Conservation (phyloP, 2,113 vertebrate species). For the Platycercus adscitus region DNA sequence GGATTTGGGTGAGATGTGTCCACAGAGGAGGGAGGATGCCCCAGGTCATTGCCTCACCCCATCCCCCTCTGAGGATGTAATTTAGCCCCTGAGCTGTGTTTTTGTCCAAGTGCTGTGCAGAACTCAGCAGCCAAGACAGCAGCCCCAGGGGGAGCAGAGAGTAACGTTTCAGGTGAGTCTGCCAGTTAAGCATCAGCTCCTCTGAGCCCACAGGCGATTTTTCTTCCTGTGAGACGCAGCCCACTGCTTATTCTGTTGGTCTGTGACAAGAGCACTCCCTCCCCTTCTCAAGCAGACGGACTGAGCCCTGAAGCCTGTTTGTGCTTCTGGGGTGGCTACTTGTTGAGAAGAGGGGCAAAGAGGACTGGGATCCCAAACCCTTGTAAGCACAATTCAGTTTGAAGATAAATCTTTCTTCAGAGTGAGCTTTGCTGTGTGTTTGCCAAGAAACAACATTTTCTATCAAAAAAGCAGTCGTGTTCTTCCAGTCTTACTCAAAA, state of each 20-base stretch:
- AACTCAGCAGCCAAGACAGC: not conserved
- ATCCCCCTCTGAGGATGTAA: not conserved
- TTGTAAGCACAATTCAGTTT: not conserved
- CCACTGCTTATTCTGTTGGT: not conserved
- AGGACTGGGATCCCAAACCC: not conserved
- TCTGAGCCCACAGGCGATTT: not conserved
- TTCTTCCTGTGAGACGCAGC: not conserved
- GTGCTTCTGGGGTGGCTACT: not conserved
- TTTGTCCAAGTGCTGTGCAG: not conserved
- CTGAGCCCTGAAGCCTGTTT: not conserved
- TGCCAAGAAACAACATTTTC: not conserved
- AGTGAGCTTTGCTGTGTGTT: not conserved
- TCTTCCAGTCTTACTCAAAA: not conserved
- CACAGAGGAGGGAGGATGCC: not conserved
- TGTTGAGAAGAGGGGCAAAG: not conserved
- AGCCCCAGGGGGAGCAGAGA: not conserved
- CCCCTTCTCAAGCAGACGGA: not conserved
- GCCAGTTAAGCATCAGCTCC: not conserved
- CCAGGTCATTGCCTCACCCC: not conserved
- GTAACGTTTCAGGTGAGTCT: not conserved
- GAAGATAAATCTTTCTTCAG: not conserved
- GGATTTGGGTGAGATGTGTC: not conserved
- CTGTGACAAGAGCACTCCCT: not conserved
- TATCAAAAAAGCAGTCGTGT: not conserved
- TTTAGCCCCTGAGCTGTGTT: not conserved